A percentile compares a stretch with the other conserved stretches of the same genome.
Conservation (phyloP, 2,888 invertebrate species). For the Caenorhabditis becei region DNA sequence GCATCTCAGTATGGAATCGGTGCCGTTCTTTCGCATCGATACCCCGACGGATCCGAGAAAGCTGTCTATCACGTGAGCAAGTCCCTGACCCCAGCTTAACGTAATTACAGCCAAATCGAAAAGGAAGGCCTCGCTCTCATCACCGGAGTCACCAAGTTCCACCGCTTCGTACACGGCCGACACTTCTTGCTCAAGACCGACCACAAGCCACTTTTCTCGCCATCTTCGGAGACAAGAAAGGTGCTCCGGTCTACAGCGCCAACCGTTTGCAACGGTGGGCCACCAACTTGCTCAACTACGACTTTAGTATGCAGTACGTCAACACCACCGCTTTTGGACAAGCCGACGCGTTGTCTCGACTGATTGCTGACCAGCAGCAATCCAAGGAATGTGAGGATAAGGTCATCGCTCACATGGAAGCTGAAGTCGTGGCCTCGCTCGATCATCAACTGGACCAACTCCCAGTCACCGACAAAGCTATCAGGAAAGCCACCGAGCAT, state of each 20-base stretch:
- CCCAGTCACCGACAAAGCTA: constrained; percentile 15
- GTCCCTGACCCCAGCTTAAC: constrained; percentile 61
- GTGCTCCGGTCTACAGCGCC: constrained; percentile 64
- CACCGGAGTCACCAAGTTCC: constrained; percentile 82
- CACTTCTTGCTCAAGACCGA: constrained; percentile 81
- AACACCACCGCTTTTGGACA: constrained; percentile 77
- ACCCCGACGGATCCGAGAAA: constrained; percentile 69
- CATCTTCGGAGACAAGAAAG: constrained; percentile 68
- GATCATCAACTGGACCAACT: neutral
- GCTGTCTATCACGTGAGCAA: constrained; percentile 61
- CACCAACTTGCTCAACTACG: constrained; percentile 79
- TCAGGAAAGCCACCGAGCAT: neutral
- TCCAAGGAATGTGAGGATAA: constrained; percentile 49
- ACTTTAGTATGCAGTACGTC: constrained; percentile 79
- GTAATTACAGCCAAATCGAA: constrained; percentile 72
- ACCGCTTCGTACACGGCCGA: constrained; percentile 82
- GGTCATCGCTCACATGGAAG: constrained; percentile 40
- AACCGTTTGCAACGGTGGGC: constrained; percentile 76
- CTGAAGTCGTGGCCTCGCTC: constrained; percentile 4
- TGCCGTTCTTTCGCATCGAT: too few species aligned
- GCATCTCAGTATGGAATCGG: constrained; percentile 48
- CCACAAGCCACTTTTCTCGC: constrained; percentile 80
- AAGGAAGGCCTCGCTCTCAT: constrained; percentile 68
- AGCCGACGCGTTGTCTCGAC: constrained; percentile 80
- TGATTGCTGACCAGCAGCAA: constrained; percentile 39